phyloP scores from a whole-genome alignment of 2,888 invertebrate species.

The Danaus chrysippus region DNA sequence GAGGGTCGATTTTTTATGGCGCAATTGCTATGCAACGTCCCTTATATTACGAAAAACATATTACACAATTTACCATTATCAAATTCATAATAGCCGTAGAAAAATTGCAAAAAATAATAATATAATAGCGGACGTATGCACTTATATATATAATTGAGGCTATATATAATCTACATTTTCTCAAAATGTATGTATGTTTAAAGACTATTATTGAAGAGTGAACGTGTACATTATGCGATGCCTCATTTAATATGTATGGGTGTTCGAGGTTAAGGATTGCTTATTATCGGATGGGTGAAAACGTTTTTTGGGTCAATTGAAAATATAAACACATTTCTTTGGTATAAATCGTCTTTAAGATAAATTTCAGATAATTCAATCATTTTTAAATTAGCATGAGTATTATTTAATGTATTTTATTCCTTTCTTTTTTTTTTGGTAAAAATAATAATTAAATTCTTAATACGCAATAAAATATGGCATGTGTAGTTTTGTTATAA shows the following conservation, averaged over 20 bases:
- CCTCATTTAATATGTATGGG: not conserved
- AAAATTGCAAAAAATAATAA: too few relatives aligned
- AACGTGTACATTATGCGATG: not conserved
- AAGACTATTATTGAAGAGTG: not conserved
- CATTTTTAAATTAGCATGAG: too few relatives aligned
- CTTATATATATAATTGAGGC: too few relatives aligned
- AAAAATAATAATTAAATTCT: constrained; percentile 18
- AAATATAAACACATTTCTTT: not conserved
- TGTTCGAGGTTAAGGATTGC: not conserved
- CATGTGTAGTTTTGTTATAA: constrained; percentile 17
- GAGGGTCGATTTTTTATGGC: constrained; percentile 52
- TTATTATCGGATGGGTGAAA: not conserved
- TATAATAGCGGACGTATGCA: too few relatives aligned
- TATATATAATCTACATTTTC: too few relatives aligned
- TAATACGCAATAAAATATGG: constrained; percentile 19
- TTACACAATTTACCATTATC: too few relatives aligned
- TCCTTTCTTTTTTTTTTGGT: not conserved
- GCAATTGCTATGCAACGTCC: constrained; percentile 17
- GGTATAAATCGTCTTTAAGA: too few relatives aligned
- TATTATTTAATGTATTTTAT: not conserved
- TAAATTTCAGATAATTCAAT: too few relatives aligned
- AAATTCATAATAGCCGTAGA: too few relatives aligned
- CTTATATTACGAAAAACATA: constrained; percentile 3
- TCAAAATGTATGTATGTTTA: not conserved
- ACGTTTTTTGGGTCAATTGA: not conserved